Percentiles rank a stretch among this genome's conserved stretches.
Conservation (phyloP, 2,113 vertebrate genomes). For the Grus americana region DNA sequence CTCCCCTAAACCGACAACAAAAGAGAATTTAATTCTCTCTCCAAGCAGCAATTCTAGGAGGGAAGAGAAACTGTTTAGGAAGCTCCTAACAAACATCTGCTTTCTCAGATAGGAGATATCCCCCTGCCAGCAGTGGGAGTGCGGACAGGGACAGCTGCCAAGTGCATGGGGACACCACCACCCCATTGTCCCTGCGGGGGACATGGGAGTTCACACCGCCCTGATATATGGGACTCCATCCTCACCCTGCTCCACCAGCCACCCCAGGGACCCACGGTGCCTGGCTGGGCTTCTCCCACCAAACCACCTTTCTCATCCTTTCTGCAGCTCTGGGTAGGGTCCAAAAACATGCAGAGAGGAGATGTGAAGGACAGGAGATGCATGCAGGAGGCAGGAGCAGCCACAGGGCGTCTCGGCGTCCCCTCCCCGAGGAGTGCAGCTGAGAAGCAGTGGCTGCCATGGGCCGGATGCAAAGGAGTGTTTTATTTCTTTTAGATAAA, state of each 20-base stretch:
- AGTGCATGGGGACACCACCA: not conserved
- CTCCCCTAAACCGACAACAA: constrained; percentile 15
- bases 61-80: constrained; percentile 48
- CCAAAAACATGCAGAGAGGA: not conserved
- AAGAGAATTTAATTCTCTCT: constrained; percentile 40
- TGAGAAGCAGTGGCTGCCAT: not conserved
- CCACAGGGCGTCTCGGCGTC: accelerated
- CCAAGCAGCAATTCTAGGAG: constrained; percentile 12
- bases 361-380: accelerated
- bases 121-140: not conserved
- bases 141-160: not conserved
- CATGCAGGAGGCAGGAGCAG: not conserved
- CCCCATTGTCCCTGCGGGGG: not conserved
- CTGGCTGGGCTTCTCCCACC: not conserved
- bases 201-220: not conserved
- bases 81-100: constrained; percentile 40
- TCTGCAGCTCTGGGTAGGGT: not conserved
- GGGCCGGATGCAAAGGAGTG: not conserved
- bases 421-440: accelerated
- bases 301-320: not conserved
- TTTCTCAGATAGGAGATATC: constrained; percentile 43
- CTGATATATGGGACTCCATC: accelerated
- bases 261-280: not conserved
- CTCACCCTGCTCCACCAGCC: not conserved
- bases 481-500: constrained; percentile 32